Conservation (phyloP, 2,888 invertebrate species). For the Tenthredo mesomela region DNA sequence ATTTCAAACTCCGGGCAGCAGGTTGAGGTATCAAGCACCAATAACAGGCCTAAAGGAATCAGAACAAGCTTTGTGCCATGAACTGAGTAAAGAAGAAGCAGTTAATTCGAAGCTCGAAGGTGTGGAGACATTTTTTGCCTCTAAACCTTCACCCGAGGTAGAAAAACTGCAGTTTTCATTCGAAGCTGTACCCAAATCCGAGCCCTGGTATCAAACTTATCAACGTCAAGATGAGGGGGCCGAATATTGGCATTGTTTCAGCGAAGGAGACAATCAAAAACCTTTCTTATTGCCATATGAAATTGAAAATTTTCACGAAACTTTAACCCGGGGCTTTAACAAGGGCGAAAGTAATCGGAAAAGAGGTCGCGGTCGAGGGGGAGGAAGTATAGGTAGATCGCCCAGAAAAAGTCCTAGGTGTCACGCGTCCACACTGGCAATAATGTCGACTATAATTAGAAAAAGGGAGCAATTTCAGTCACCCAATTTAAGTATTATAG, state of each 20-base stretch:
- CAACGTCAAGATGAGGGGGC: slow-evolving; percentile 87
- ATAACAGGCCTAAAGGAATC: slow-evolving; percentile 76
- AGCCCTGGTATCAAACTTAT: slow-evolving; percentile 90
- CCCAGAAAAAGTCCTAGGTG: slow-evolving; percentile 93
- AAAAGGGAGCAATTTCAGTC: slow-evolving; percentile 70
- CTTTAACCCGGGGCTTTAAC: slow-evolving; percentile 61
- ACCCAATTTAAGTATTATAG: slow-evolving; percentile 59
- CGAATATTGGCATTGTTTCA: slow-evolving; percentile 82
- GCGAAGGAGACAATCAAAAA: slow-evolving; percentile 81
- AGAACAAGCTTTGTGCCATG: slow-evolving; percentile 70
- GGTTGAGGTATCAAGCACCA: slow-evolving; percentile 78
- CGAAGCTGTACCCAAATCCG: slow-evolving; percentile 86
- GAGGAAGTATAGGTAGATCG: slow-evolving; percentile 77
- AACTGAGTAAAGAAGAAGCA: slow-evolving; percentile 73
- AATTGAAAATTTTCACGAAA: slow-evolving; percentile 79
- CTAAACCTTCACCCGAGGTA: slow-evolving; percentile 78
- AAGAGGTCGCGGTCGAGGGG: slow-evolving; percentile 60
- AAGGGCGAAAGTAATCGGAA: slow-evolving; percentile 58
- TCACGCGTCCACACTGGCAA: slow-evolving; percentile 92
- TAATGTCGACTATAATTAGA: slow-evolving; percentile 80
- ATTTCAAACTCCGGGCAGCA: slow-evolving; percentile 77
- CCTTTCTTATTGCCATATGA: slow-evolving; percentile 89
- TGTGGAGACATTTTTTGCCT: slow-evolving; percentile 69
- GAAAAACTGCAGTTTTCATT: slow-evolving; percentile 87
- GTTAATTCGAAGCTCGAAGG: slow-evolving; percentile 51